A percentile compares a stretch with the other conserved stretches of the same genome.
phyloP scores from a whole-genome alignment of 2,797 vertebrate species.

The Karalla daura region DNA sequence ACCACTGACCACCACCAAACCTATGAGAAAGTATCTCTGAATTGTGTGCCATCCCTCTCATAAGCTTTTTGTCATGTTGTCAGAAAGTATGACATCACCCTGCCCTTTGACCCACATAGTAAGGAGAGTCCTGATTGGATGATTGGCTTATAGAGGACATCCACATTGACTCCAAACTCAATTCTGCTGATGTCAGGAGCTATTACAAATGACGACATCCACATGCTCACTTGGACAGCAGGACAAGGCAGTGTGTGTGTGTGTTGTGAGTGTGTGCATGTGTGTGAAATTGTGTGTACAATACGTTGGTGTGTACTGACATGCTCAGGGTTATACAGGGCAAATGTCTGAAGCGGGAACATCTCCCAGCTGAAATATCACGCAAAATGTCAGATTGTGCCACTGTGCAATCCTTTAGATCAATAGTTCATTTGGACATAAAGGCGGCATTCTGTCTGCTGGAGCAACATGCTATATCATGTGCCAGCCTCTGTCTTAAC shows the following conservation, averaged over 20 bases:
- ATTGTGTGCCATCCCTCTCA: not conserved
- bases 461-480: slow-evolving; percentile 29
- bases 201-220: slow-evolving; percentile 76
- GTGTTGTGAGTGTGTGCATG: slow-evolving; percentile 19
- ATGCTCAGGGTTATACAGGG: slow-evolving; percentile 74
- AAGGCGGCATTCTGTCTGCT: slow-evolving; percentile 53
- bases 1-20: slow-evolving; percentile 48
- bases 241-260: slow-evolving; percentile 29
- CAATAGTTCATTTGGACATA: slow-evolving; percentile 77
- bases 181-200: slow-evolving; percentile 83
- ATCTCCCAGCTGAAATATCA: slow-evolving; percentile 76
- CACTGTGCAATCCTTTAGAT: slow-evolving; percentile 65
- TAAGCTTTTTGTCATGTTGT: slow-evolving; percentile 75
- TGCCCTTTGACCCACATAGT: slow-evolving; percentile 77
- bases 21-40: slow-evolving; percentile 41
- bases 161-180: slow-evolving; percentile 82
- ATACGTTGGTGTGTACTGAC: slow-evolving; percentile 43
- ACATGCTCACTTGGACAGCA: slow-evolving; percentile 49
- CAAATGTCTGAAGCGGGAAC: slow-evolving; percentile 73
- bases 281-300: slow-evolving; percentile 27
- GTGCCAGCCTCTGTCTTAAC: slow-evolving; percentile 7
- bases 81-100: slow-evolving; percentile 83
- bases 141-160: slow-evolving; percentile 79
- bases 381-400: slow-evolving; percentile 77
- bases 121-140: slow-evolving; percentile 81